Conservation (phyloP, 2,888 invertebrate genomes). For the Xestia sexstrigata region DNA sequence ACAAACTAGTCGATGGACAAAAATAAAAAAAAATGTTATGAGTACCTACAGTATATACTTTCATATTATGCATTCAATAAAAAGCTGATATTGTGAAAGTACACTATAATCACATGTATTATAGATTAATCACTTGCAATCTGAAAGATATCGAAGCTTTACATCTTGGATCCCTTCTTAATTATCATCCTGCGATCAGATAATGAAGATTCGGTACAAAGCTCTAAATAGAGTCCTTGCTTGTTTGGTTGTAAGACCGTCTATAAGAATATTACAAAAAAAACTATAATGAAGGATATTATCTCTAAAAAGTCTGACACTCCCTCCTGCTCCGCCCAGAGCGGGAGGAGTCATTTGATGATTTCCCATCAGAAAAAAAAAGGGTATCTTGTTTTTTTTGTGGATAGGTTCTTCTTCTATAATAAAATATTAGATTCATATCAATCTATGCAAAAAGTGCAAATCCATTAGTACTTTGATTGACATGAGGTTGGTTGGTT, state of each 20-base stretch:
- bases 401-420: neutral
- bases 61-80: no score
- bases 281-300: neutral
- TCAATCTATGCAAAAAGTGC: constrained; percentile 14
- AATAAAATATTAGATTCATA: neutral
- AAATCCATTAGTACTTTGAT: constrained; percentile 4
- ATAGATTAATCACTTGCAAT: neutral
- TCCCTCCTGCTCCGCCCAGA: no score
- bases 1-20: no score
- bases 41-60: no score
- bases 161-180: neutral
- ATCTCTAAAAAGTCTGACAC: no score
- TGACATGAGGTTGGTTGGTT: no score
- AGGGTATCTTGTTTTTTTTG: no score
- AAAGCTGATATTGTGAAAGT: no score
- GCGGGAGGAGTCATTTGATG: no score
- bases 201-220: neutral
- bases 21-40: no score
- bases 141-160: neutral
- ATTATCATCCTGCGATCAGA: neutral
- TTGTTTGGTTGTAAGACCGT: neutral
- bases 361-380: no score
- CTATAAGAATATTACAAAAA: neutral
- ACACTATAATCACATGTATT: no score
- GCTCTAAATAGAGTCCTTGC: neutral